Base-by-base conservation (phyloP, 2,797 vertebrate genomes). In the Argya squamiceps region DNA sequence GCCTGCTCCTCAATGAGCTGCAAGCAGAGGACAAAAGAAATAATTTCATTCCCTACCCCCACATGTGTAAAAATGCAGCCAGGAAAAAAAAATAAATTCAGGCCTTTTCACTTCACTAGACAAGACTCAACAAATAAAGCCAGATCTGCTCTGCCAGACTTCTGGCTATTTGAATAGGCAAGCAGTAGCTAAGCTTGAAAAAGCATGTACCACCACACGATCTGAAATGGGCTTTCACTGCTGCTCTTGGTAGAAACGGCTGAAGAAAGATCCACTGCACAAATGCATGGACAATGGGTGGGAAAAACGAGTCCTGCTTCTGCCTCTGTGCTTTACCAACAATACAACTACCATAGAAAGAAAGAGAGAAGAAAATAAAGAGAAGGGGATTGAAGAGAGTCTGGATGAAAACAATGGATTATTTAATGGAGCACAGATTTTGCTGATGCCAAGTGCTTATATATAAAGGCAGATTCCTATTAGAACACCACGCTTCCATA, bases 81-180 rank as follows among this genome's bases (percentile, higher is more conserved):
- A 85, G 75, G 10, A 70, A 52, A 71, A 80, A 67, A 77, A 73
- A 50, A 83, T 27, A 67, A 80, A 49, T 36, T 85, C 92, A 95
- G 84, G 52, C 86, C 92, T 97, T 96, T 97, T 97, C 97, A 97
- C 95, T 97, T 97, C 81, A 24, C 83, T 96, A 96, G 94, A 95
- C 97, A 96, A 97, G 96, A 97, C 96, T 97, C 96, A 98, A 97
- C 97, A 97, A 97, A 97, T 97, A 97, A 96, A 96, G 79, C 71
- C 91, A 94, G 95, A 90, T 92, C 85, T 87, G 87, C 95, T 94
- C 95, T 95, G 92, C 92, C 92, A 97, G 93, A 92, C 95, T 96
- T 95, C 84, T 97, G 91, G 71, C 91, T 96, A 96, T 97, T 95
- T 96, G 92, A 97, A 97, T 71, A 97, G 89, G 79, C 84, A 96